Percentiles rank a stretch among this genome's conserved stretches.
These are phyloP conservation scores for Lomographa bimaculata DNA, from an alignment of 2,888 invertebrate genomes.

Conservation along the genomic window DNA sequence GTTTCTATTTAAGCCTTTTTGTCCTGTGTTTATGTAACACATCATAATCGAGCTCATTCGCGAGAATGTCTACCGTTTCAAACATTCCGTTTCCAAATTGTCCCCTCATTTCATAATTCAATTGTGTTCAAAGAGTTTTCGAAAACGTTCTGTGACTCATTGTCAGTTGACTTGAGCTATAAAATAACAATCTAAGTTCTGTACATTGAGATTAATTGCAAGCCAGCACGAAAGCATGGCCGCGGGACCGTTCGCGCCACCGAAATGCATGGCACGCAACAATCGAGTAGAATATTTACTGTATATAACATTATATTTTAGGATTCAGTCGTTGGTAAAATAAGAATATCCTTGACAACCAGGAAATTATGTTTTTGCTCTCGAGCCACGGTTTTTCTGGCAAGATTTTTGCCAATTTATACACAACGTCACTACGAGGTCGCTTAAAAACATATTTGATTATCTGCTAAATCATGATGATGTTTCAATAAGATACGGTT, in stretches of 20 bases:
- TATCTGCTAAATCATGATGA: constrained; percentile 24
- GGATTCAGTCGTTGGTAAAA: no score
- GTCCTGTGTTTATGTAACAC: constrained; percentile 41
- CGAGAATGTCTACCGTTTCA: not conserved
- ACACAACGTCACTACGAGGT: constrained; percentile 27
- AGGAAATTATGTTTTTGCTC: constrained; percentile 39
- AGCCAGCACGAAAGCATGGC: constrained; percentile 44
- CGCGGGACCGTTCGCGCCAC: constrained; percentile 34
- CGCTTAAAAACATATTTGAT: no score
- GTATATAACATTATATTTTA: no score
- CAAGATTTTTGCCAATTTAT: constrained; percentile 10
- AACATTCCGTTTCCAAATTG: constrained; percentile 6
- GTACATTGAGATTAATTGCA: constrained; percentile 51
- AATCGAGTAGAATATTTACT: constrained; percentile 28
- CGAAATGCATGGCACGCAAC: constrained; percentile 41
- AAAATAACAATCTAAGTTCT: constrained; percentile 43
- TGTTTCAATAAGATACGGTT: constrained; percentile 21
- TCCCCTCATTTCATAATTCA: constrained; percentile 17
- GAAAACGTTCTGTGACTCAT: constrained; percentile 29
- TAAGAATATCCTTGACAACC: constrained; percentile 39
- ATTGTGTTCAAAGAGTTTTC: constrained; percentile 24
- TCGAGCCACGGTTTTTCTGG: constrained; percentile 19
- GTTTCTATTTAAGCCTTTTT: constrained; percentile 49
- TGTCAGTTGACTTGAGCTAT: constrained; percentile 43
- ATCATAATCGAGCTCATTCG: constrained; percentile 17